Base-by-base conservation (phyloP, 2,888 invertebrate genomes). In the Andricus quercusramuli region DNA sequence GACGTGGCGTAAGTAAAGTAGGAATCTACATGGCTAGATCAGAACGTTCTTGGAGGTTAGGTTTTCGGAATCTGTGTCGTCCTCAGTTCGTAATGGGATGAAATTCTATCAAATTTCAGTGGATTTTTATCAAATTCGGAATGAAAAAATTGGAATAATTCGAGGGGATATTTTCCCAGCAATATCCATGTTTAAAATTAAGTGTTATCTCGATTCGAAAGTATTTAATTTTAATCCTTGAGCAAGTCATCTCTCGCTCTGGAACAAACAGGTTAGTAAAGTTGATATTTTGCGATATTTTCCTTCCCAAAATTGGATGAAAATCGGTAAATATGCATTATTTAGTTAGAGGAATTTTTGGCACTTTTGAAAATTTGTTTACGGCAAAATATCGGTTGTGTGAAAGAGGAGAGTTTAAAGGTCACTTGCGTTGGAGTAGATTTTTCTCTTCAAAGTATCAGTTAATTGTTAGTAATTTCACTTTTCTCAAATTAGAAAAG, bases 171-270 rank as follows among this genome's bases (percentile, higher is more conserved):
- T n/a, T 44, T 25, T 20, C 51, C 51, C 51, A 11, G 20, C 56
- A 74, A 32, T 74, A 74, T 56, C 47, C 56, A 74, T 74, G 74
- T 74, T 29, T 11, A 29, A 56, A 51, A 32, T 74, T n/a, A 41
- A 74, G 47, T 56, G 29, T 56, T 74, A 37, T 2, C 20, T 29
- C 4, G 5, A 17, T 70, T 15, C 47, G 20, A 56, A 13, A 74
- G 32, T 13, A 29, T 70, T 70, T 70, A 70, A 17, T 70, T 70
- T 29, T 29, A 29, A 51, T 29, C 9, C 29, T 11, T 51, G 51
- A 37, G 17, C 47, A 51, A 51, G 17, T 29, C 8, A 22, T 0
- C 15, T 29, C 6, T 68, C 17, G 25, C 44, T 68, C 22, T 8
- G 22, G 9, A 51, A 11, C 25, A 11, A 32, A 51, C 20, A 74